Conservation (phyloP, 2,888 invertebrate species). For the Phengaris arion region DNA sequence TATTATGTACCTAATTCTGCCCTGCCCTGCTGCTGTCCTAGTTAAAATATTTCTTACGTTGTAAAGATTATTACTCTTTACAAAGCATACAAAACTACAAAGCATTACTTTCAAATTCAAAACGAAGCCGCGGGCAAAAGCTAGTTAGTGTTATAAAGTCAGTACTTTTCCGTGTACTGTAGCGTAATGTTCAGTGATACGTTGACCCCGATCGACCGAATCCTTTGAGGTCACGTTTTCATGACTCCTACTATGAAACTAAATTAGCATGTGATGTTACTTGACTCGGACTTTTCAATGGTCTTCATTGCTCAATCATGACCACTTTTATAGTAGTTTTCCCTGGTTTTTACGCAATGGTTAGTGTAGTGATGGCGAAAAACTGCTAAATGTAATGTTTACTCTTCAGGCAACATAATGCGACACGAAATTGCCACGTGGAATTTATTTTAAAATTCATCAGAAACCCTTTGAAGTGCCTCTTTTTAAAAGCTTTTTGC, state of each 20-base stretch:
- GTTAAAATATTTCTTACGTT: no score
- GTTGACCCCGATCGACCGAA: slow-evolving; percentile 32
- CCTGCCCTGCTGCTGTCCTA: no score
- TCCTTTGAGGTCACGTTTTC: slow-evolving; percentile 29
- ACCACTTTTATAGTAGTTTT: background rate
- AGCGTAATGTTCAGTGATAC: slow-evolving; percentile 21
- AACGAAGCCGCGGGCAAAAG: background rate
- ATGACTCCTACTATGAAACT: slow-evolving; percentile 5
- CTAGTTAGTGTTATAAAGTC: background rate
- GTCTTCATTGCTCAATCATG: background rate
- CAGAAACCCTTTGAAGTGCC: background rate
- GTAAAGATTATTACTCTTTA: no score
- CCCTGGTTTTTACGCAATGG: background rate
- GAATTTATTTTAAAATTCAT: slow-evolving; percentile 10
- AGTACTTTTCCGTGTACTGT: slow-evolving; percentile 29
- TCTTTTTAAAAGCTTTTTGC: background rate
- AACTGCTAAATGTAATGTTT: background rate
- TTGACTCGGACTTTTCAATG: background rate
- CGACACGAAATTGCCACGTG: background rate
- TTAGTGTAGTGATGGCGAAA: background rate
- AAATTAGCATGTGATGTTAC: background rate
- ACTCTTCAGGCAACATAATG: background rate
- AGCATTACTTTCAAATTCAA: no score
- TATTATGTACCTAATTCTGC: no score
- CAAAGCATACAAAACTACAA: no score